phyloP scores from a whole-genome alignment of 2,113 vertebrate species.

The Symphodus melops region DNA sequence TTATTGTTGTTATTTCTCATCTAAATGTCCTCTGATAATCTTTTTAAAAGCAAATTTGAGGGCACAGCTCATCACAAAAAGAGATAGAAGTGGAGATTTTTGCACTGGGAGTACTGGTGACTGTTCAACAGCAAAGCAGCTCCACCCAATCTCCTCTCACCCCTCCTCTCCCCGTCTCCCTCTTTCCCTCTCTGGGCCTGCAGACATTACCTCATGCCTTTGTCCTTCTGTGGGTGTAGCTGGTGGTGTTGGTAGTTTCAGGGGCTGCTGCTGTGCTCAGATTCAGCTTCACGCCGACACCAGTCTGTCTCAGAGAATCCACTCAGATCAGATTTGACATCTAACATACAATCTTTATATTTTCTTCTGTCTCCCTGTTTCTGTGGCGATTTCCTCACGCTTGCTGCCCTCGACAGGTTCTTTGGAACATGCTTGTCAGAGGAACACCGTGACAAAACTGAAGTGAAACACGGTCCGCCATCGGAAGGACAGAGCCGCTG shows the following conservation, averaged over 20 bases:
- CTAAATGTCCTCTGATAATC: slow-evolving; percentile 69
- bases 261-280: slow-evolving; percentile 38
- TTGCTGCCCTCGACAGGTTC: slow-evolving; percentile 64
- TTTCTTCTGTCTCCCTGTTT: slow-evolving; percentile 41
- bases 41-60: slow-evolving; percentile 64
- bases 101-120: slow-evolving; percentile 59
- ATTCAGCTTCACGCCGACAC: slow-evolving; percentile 37
- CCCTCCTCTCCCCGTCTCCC: neutral
- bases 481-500: slow-evolving; percentile 35
- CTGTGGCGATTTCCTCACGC: slow-evolving; percentile 24
- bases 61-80: slow-evolving; percentile 51
- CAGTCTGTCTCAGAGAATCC: slow-evolving; percentile 32
- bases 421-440: slow-evolving; percentile 42
- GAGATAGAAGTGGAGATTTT: slow-evolving; percentile 25
- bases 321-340: slow-evolving; percentile 62
- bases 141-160: slow-evolving; percentile 28
- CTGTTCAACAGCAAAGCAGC: slow-evolving; percentile 62
- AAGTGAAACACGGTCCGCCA: slow-evolving; percentile 36
- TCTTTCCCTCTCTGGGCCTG: slow-evolving; percentile 52
- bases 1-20: slow-evolving; percentile 62
- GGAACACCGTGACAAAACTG: slow-evolving; percentile 46
- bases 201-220: slow-evolving; percentile 82
- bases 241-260: slow-evolving; percentile 22
- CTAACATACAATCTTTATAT: slow-evolving; percentile 64
- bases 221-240: slow-evolving; percentile 67